Base-by-base conservation (phyloP, 2,888 invertebrate species). In the Cerastoderma edule region DNA sequence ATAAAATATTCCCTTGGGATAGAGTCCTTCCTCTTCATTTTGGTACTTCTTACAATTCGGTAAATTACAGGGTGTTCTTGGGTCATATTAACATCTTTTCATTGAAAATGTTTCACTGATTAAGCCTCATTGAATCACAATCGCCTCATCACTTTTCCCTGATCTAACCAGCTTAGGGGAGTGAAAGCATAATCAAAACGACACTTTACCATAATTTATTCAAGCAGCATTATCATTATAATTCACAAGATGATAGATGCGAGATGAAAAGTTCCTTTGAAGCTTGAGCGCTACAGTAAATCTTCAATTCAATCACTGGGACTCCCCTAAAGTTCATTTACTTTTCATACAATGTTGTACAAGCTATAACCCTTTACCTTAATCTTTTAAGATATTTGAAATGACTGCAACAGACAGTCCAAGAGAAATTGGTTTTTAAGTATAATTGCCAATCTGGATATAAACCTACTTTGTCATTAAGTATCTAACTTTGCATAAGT, bases 201-300 rank as follows among this genome's bases (percentile, higher is more conserved):
- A 60, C 60, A 60, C 60, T 60, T 60, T 60, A 35, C 60, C 60
- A 39, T 60, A 60, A 60, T 60, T 60, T 60, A 60, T 60, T 35
- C 60, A 60, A 60, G 60, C 8, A 22, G 39, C 39, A 60, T 60
- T 60, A 60, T 60, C 60, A 60, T 60, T 60, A 60, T 60, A 60
- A 60, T 60, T 33, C 60, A 60, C 16, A 60, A 60, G 60, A 60
- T 60, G 60, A 60, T 60, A 33, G 60, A 60, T 60, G 10, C 39
- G 33, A 60, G 39, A 60, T 60, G 60, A 60, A 60, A 60, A 33
- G 60, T 60, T 39, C 22, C 60, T 60, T 60, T 60, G 60, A 60
- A 60, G 60, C 50, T 50, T 2, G 22, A 50, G 50, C 19, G 50
- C 22, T 50, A 50, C 50, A 50, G 22, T 60, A 60, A 60, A 60